Percentiles rank a stretch among this genome's conserved stretches.
Conservation (phyloP, 2,888 invertebrate genomes). For the Polyommatus iphigenia region DNA sequence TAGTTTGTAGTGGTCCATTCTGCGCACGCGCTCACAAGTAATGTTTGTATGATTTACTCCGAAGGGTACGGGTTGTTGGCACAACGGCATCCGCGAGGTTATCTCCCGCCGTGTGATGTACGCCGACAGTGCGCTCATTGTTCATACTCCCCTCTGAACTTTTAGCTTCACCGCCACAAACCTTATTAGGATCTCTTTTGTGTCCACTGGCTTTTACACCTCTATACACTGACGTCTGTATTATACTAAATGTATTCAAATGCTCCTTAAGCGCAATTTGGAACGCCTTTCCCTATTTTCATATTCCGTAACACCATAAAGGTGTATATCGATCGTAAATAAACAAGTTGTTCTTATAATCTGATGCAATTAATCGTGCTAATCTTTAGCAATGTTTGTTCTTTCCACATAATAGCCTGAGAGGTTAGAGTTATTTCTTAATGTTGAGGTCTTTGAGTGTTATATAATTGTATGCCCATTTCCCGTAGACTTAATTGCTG, state of each 20-base stretch:
- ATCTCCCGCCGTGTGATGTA: conserved; percentile 26
- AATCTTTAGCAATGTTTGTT: conserved; percentile 27
- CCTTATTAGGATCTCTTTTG: conserved; percentile 11
- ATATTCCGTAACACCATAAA: conserved; percentile 3
- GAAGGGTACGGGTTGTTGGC: conserved; percentile 29
- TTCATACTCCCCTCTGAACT: conserved; percentile 23
- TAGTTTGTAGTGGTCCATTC: conserved; percentile 51
- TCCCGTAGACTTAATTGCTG: neutral
- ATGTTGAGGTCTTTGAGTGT: conserved; percentile 13
- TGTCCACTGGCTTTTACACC: neutral
- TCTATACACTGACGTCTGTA: neutral
- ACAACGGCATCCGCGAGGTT: conserved; percentile 27
- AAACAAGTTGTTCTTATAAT: neutral
- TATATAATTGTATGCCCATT: conserved; percentile 5
- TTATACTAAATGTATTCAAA: neutral
- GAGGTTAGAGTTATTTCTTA: conserved; percentile 19
- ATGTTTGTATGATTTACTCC: conserved; percentile 69
- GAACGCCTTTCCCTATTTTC: neutral
- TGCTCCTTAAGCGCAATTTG: neutral
- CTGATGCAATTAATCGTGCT: conserved; percentile 27
- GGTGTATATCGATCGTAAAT: neutral
- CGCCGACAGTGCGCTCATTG: conserved; percentile 23
- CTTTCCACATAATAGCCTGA: conserved; percentile 19
- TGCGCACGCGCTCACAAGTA: conserved; percentile 72
- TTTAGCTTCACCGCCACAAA: conserved; percentile 9